Base-by-base conservation (phyloP, 1,140 invertebrate species). In the Bombus polaris region DNA sequence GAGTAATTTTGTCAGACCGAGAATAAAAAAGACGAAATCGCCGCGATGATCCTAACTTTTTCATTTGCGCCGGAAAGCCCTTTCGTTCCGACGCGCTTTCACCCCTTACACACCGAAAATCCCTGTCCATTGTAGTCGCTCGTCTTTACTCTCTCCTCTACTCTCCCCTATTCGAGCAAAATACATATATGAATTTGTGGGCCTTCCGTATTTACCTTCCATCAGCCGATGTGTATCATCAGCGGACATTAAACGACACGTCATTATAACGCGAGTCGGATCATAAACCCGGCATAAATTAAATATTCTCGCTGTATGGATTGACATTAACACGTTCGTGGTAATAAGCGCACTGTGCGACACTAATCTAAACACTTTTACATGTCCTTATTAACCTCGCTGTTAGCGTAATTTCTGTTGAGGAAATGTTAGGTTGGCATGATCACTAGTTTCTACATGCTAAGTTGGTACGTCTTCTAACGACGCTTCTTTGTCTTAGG, bases 21-120 rank as follows among this genome's bases (percentile, higher is more conserved):
- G 53, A 72, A 85, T 87, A 85, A 82, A 35, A 83, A 85, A 73
- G 70, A 28, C 37, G 59, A 70, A 80, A 90, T 80, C 81, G 59
- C 39, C n/a, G 28, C 57, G 66, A 80, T 80, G 89, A 82, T 83
- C 77, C 79, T 70, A 82, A 90, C 65, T 42, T 90, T 85, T 89
- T 75, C n/a, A 86, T 86, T 89, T 75, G 76, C 12, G 47, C 32
- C 65, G 65, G 32, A 68, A 79, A 37, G n/a, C 73, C 42, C 18
- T 37, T 47, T 71, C 68, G 42, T 22, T 57, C 70, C 42, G 25
- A 3, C 62, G 66, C 66, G 62, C 62, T 73, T 79, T 66, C 72
- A 57, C 68, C 47, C 62, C 35, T 22, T 76, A 22, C 47, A n/a
- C 37, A 15, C 22, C 68, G 79, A 62, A 89, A 89, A 89, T 89